Evolutionary conservation across 35 echinoderm and acorn worm genomes (phyloP).

Genomic region (Diadema setosum): DNA sequence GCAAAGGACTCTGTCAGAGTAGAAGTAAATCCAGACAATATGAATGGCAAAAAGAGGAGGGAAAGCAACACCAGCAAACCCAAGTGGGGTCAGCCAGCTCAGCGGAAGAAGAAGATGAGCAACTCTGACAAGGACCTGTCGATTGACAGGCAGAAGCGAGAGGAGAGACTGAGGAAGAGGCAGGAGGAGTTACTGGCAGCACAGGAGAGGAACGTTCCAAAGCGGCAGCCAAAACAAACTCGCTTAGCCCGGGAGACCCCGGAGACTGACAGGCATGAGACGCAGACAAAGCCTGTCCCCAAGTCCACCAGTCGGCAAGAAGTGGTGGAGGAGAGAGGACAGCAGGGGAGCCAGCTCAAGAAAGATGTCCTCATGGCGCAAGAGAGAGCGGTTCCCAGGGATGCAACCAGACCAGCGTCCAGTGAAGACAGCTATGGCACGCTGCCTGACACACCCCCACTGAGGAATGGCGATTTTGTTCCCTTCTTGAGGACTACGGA

Average conservation of each 20-base stretch:
- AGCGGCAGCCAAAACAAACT: conserved; percentile 2
- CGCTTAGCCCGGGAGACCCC: background rate
- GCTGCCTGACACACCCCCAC: conserved; percentile 10
- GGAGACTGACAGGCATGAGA: background rate
- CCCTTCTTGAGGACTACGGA: conserved; percentile 80
- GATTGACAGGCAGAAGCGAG: conserved; percentile 38
- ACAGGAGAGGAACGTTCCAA: conserved; percentile 61
- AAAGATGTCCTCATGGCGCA: background rate
- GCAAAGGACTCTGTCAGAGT: background rate
- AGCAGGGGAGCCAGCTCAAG: background rate
- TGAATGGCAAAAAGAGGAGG: background rate
- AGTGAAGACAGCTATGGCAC: background rate
- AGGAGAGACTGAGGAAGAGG: conserved; percentile 66
- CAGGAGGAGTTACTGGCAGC: conserved; percentile 65
- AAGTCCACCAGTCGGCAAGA: no score
- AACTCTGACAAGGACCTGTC: conserved; percentile 88
- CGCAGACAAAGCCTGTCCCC: background rate
- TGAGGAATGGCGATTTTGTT: conserved; percentile 63
- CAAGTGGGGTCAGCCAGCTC: conserved; percentile 55
- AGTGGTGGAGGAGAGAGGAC: no score
- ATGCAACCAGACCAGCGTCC: background rate
- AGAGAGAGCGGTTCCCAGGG: conserved; percentile 23
- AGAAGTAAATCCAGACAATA: conserved; percentile 4
- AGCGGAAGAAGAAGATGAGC: conserved; percentile 48
- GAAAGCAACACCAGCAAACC: conserved; percentile 19